These are phyloP conservation scores for Sinentomon sp. DNA, from an alignment of 2,888 invertebrate species.

Conservation along the genomic window DNA sequence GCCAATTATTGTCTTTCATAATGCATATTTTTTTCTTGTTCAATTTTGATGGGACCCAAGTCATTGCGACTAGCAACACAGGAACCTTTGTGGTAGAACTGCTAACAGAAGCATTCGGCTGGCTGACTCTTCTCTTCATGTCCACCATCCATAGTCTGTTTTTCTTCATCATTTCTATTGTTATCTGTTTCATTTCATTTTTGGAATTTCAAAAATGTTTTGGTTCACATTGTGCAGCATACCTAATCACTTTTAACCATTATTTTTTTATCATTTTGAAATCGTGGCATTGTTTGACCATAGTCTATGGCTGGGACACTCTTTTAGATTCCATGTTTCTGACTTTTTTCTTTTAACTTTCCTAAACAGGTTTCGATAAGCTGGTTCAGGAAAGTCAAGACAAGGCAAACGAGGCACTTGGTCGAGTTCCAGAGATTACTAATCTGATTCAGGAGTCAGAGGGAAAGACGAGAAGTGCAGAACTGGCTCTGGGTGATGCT, in stretches of 20 bases:
- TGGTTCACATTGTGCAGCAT: not conserved
- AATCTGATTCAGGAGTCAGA: slow-evolving; percentile 39
- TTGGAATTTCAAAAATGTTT: not conserved
- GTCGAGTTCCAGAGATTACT: slow-evolving; percentile 44
- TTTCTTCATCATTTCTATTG: too few species aligned
- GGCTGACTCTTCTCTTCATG: too few species aligned
- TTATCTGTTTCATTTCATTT: too few species aligned
- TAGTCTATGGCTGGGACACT: too few species aligned
- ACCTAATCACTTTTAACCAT: slow-evolving; percentile 1
- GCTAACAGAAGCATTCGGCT: too few species aligned
- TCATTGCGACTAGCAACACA: too few species aligned
- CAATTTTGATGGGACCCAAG: too few species aligned
- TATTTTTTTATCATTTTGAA: slow-evolving; percentile 4
- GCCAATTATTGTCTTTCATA: too few species aligned
- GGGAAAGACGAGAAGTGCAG: slow-evolving; percentile 37
- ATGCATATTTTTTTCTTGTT: too few species aligned
- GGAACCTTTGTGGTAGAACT: too few species aligned
- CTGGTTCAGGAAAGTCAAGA: slow-evolving; percentile 60
- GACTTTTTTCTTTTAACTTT: slow-evolving; percentile 10
- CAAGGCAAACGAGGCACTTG: slow-evolving; percentile 46
- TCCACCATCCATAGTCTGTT: too few species aligned
- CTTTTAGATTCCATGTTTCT: not conserved
- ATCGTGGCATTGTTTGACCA: too few species aligned
- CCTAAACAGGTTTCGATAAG: slow-evolving; percentile 59
- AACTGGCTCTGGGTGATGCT: slow-evolving; percentile 40